Evolutionary conservation across 2,797 vertebrate species (phyloP).

Genomic region (Dermochelys coriacea): DNA sequence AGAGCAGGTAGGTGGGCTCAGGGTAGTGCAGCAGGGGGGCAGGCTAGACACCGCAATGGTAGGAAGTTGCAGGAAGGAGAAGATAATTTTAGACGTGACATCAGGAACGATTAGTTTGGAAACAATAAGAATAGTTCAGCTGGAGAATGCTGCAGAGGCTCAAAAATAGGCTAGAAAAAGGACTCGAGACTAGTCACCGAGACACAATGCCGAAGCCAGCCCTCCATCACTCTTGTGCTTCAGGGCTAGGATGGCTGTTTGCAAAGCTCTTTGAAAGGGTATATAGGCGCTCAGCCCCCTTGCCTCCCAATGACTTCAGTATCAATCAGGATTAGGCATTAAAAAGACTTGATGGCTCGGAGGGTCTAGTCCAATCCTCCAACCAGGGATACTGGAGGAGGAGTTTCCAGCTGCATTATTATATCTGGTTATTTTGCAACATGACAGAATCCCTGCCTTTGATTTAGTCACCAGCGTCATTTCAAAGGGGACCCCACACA

Average conservation of each 20-base stretch:
- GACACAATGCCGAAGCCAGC: background rate
- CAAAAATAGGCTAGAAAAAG: background rate
- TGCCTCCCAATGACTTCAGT: background rate
- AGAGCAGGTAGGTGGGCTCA: background rate
- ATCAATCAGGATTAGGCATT: background rate
- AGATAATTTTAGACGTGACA: conserved; percentile 69
- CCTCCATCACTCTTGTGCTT: background rate
- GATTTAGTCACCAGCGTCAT: background rate
- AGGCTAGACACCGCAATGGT: conserved; percentile 8
- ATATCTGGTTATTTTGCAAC: background rate
- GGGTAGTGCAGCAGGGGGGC: background rate
- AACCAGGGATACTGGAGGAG: too few relatives aligned
- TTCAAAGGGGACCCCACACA: background rate
- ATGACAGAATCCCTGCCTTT: background rate
- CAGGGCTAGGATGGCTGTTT: background rate
- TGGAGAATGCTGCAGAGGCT: background rate
- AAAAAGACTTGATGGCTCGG: background rate
- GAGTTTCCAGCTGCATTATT: background rate
- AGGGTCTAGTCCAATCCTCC: background rate
- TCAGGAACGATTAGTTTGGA: conserved; percentile 59
- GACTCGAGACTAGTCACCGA: background rate
- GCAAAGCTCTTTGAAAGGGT: background rate
- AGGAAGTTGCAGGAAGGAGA: conserved; percentile 59
- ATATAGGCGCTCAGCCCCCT: background rate
- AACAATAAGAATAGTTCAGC: conserved; percentile 52